These are phyloP conservation scores for Strigamia maritima DNA, from an alignment of 2,888 invertebrate genomes.

Conservation along the genomic window DNA sequence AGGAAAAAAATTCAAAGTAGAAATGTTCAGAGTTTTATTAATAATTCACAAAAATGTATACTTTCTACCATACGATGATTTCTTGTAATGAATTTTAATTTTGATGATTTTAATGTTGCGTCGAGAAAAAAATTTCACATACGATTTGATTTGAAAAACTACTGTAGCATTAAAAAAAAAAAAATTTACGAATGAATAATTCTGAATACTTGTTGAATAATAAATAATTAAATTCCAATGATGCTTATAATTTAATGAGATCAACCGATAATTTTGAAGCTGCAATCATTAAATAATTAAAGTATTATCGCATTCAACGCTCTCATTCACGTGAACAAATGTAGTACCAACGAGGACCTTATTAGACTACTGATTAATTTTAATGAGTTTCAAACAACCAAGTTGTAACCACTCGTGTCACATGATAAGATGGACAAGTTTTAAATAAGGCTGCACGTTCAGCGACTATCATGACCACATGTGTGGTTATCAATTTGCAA, in stretches of 20 bases:
- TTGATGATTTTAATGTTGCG: too few relatives aligned
- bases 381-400: neutral
- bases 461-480: neutral
- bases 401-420: neutral
- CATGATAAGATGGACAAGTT: neutral
- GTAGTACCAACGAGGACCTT: neutral
- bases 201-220: neutral
- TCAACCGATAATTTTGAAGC: neutral
- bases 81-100: too few relatives aligned
- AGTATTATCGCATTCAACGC: conserved; percentile 1
- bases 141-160: too few relatives aligned
- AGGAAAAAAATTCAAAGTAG: too few relatives aligned
- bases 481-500: conserved; percentile 16
- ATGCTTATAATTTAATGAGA: neutral
- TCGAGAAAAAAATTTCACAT: too few relatives aligned
- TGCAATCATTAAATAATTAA: neutral
- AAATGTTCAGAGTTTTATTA: too few relatives aligned
- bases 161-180: too few relatives aligned
- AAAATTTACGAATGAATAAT: neutral
- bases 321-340: neutral
- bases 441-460: neutral
- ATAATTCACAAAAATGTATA: too few relatives aligned
- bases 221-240: neutral
- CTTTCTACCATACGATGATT: too few relatives aligned
- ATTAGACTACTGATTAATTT: neutral